Conservation (phyloP, 2,113 vertebrate genomes). For the human region DNA sequence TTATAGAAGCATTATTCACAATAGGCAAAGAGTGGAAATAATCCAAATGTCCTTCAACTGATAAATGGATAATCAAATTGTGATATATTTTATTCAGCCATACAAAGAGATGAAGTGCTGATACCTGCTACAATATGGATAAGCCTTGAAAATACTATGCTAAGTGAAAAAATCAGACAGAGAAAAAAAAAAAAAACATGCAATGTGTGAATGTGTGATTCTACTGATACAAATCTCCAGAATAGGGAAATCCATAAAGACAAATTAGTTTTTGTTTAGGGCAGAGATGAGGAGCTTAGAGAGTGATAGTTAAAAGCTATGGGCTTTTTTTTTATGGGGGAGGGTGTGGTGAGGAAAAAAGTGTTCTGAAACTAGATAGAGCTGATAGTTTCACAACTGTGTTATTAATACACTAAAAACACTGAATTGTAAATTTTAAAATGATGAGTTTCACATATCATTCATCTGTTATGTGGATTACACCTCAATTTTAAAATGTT, state of each 20-base stretch:
- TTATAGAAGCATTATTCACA: neutral
- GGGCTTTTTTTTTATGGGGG: neutral
- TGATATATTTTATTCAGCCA: neutral
- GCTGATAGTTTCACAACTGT: neutral
- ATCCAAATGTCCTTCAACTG: neutral
- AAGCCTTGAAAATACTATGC: neutral
- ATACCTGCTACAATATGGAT: neutral
- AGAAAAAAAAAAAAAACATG: neutral
- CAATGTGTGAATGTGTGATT: neutral
- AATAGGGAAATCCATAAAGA: neutral
- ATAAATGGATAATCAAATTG: neutral
- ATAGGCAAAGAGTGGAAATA: neutral
- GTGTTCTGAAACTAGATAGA: neutral
- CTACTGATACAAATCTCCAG: neutral
- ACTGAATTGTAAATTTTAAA: neutral
- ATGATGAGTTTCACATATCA: neutral
- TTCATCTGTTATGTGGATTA: neutral
- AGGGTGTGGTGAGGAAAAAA: neutral
- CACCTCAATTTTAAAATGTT: neutral
- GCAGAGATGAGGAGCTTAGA: neutral
- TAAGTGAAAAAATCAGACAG: neutral
- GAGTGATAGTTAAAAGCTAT: neutral
- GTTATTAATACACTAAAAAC: neutral
- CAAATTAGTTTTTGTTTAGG: neutral
- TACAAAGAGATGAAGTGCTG: neutral